A percentile compares a stretch with the other conserved stretches of the same genome.
Conservation (phyloP, 1,140 invertebrate species). For the Mesaphorura yosii region DNA sequence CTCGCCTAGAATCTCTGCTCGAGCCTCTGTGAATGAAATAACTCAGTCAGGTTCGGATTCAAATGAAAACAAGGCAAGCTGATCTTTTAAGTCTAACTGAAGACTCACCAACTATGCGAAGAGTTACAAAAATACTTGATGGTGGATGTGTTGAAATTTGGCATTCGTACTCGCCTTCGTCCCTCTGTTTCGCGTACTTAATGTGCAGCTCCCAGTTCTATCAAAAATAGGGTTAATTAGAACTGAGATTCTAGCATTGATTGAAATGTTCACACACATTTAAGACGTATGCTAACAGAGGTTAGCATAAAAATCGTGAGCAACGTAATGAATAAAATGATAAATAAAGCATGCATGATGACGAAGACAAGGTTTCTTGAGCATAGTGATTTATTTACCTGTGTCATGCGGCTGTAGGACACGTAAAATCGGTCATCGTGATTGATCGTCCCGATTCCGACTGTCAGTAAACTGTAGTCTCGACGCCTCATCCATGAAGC, state of each 20-base stretch:
- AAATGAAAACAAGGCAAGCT: background rate
- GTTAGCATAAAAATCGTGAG: too few species aligned
- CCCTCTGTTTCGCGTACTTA: slow-evolving; percentile 64
- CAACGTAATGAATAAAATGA: too few species aligned
- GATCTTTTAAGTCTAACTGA: background rate
- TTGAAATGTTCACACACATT: too few species aligned
- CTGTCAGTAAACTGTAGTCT: slow-evolving; percentile 67
- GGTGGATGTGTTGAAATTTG: slow-evolving; percentile 41
- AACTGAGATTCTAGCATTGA: too few species aligned
- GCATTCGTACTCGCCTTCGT: slow-evolving; percentile 59
- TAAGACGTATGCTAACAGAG: too few species aligned
- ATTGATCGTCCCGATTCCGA: slow-evolving; percentile 67
- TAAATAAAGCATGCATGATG: too few species aligned
- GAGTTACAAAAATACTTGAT: slow-evolving; percentile 38
- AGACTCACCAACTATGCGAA: slow-evolving; percentile 39
- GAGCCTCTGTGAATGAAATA: slow-evolving; percentile 53
- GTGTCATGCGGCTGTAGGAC: slow-evolving; percentile 68
- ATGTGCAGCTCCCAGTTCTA: slow-evolving; percentile 79
- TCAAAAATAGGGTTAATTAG: too few species aligned
- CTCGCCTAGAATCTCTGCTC: slow-evolving; percentile 69
- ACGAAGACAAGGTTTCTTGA: too few species aligned
- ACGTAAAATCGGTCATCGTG: slow-evolving; percentile 76
- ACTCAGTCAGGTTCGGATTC: too few species aligned
- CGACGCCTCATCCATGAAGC: slow-evolving; percentile 71
- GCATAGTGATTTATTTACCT: slow-evolving; percentile 52